phyloP scores from a whole-genome alignment of 2,888 invertebrate genomes.

The Tetanocera ferruginea region DNA sequence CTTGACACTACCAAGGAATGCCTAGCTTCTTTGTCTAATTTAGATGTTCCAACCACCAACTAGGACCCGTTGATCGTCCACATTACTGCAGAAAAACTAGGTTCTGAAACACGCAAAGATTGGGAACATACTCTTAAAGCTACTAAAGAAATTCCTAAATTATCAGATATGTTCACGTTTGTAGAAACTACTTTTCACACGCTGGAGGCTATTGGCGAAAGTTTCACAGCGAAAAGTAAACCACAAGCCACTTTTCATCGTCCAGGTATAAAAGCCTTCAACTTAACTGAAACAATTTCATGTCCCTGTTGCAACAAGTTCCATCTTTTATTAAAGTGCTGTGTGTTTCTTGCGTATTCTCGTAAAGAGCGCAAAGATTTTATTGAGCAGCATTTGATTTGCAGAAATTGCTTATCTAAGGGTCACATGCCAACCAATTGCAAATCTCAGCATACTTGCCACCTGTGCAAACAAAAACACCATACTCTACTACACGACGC shows the following conservation, averaged over 20 bases:
- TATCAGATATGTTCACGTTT: not conserved
- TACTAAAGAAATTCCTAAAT: not conserved
- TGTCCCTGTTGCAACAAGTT: not conserved
- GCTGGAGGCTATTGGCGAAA: not conserved
- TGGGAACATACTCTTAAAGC: not conserved
- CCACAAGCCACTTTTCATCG: not conserved
- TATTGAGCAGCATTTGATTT: not conserved
- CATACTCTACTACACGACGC: not conserved
- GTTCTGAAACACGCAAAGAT: not conserved
- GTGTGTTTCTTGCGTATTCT: not conserved
- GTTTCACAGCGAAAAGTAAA: not conserved
- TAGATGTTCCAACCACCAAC: not conserved
- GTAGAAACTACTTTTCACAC: not conserved
- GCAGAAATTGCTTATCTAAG: not conserved
- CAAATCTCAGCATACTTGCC: not conserved
- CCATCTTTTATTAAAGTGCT: not conserved
- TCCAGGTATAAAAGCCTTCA: not conserved
- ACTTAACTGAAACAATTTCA: not conserved
- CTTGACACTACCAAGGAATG: too few species aligned
- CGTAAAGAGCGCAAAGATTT: not conserved
- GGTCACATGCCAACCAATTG: constrained; percentile 3
- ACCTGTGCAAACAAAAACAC: not conserved
- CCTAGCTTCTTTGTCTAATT: not conserved
- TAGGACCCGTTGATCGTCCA: not conserved
- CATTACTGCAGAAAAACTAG: not conserved